phyloP scores from a whole-genome alignment of 2,888 invertebrate species.

The Ganaspis brasiliensis region DNA sequence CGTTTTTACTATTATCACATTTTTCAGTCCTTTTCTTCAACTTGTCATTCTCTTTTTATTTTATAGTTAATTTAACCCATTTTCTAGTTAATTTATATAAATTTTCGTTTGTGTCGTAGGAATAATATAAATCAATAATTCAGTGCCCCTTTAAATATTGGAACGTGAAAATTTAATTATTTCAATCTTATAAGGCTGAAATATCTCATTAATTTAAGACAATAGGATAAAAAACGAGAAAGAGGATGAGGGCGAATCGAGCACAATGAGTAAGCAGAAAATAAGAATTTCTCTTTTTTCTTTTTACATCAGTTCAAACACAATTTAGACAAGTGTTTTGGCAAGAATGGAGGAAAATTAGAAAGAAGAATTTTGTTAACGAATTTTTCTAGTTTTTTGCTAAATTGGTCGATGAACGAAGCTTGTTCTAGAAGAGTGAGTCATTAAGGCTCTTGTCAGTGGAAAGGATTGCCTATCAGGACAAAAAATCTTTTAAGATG shows the following conservation, averaged over 20 bases:
- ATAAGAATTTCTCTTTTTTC: background rate
- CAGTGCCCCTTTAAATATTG: background rate
- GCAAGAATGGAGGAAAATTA: no score
- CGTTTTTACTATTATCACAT: no score
- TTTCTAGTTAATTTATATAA: no score
- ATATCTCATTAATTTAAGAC: background rate
- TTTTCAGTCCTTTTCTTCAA: no score
- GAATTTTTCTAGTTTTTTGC: no score
- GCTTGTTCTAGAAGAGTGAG: background rate
- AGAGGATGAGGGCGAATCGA: background rate
- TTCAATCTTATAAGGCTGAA: conserved; percentile 64
- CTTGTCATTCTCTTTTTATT: no score
- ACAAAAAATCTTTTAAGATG: no score
- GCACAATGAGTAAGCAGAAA: background rate
- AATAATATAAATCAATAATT: conserved; percentile 5
- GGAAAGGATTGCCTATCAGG: background rate
- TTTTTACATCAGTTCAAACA: background rate
- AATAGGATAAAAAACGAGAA: background rate
- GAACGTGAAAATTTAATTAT: conserved; percentile 67
- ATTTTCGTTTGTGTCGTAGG: no score
- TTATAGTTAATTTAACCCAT: no score
- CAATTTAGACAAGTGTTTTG: no score
- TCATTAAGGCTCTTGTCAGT: background rate
- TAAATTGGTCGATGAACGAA: no score
- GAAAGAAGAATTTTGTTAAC: no score